Conservation (phyloP, 2,113 vertebrate species). For the Misgurnus mizolepis region DNA sequence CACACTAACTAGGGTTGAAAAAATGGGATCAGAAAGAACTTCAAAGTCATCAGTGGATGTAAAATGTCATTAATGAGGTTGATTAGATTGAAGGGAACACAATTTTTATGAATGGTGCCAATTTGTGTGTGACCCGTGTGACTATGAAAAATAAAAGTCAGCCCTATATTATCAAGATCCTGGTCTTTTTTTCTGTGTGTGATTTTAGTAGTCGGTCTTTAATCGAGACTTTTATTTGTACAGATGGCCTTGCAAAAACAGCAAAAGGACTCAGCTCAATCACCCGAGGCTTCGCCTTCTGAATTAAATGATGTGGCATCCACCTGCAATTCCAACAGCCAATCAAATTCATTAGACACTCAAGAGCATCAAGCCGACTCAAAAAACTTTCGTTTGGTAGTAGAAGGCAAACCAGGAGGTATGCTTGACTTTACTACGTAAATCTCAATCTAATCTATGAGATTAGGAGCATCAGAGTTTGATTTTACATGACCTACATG, state of each 20-base stretch:
- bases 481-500: too few species aligned
- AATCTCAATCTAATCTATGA: background rate
- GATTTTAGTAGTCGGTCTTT: background rate
- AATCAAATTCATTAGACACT: slow-evolving; percentile 8
- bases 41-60: too few species aligned
- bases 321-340: slow-evolving; percentile 57
- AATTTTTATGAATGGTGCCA: background rate
- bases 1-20: too few species aligned
- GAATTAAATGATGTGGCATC: slow-evolving; percentile 69
- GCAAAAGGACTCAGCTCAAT: slow-evolving; percentile 77
- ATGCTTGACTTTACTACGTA: background rate
- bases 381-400: slow-evolving; percentile 23
- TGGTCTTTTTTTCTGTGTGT: background rate
- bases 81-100: background rate
- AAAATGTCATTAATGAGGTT: too few species aligned
- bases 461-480: too few species aligned
- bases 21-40: too few species aligned
- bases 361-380: background rate
- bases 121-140: too few species aligned
- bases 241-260: slow-evolving; percentile 91
- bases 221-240: background rate
- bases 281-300: slow-evolving; percentile 54
- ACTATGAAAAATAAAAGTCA: background rate
- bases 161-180: background rate
- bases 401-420: slow-evolving; percentile 43